A percentile compares a stretch with the other conserved stretches of the same genome.
Evolutionary conservation across 2,797 vertebrate species (phyloP).

Genomic region (Alcedo quadribrachys): DNA sequence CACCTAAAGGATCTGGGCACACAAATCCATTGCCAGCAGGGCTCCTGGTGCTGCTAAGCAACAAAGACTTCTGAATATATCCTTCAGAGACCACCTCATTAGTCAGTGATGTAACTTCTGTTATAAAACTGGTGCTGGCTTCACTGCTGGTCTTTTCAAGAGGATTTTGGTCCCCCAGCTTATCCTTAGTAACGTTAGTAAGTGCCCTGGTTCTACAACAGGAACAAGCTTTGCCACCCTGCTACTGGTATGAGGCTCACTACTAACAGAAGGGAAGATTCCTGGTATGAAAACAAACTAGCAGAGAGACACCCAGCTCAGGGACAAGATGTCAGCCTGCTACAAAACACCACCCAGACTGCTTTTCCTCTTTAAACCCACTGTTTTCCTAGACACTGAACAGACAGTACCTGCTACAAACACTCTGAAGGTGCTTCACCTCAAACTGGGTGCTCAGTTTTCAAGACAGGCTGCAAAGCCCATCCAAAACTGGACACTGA

Average conservation of each 20-base stretch:
- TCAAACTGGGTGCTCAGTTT: background rate
- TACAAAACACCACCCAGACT: fast-evolving
- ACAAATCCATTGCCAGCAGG: background rate
- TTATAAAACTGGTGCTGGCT: background rate
- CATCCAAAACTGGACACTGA: too few species aligned
- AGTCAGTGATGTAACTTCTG: background rate
- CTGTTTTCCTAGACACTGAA: background rate
- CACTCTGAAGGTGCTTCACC: background rate
- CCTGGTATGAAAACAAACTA: background rate
- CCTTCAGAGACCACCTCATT: background rate
- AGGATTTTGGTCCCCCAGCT: background rate
- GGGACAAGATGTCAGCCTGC: fast-evolving
- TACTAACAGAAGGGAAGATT: background rate
- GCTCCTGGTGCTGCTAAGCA: background rate
- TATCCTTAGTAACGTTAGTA: background rate
- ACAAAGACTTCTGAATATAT: background rate
- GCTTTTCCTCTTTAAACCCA: too few species aligned
- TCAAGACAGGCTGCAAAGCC: background rate
- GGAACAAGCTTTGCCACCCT: background rate
- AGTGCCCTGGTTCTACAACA: background rate
- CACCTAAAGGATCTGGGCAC: background rate
- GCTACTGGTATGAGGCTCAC: background rate
- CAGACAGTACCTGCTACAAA: fast-evolving
- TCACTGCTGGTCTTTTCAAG: background rate
- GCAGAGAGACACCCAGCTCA: background rate